Percentiles rank a stretch among this genome's conserved stretches.
These are phyloP conservation scores for Lepilemur septentrionalis DNA, from an alignment of 2,797 vertebrate species.

Conservation along the genomic window DNA sequence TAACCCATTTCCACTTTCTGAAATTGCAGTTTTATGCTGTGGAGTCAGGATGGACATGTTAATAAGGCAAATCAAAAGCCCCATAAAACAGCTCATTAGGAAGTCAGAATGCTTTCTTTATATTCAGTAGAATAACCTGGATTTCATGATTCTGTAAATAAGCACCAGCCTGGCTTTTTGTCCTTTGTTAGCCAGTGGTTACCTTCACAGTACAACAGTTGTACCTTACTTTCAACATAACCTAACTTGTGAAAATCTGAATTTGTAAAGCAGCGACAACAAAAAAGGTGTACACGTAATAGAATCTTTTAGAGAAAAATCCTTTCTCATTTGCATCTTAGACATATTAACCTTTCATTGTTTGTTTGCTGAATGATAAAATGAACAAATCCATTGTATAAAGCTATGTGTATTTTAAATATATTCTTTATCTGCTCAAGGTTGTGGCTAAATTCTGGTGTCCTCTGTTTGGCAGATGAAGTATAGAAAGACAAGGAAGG, in stretches of 20 bases:
- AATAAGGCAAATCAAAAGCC: not conserved
- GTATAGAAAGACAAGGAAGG: conserved; percentile 10
- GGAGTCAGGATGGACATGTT: not conserved
- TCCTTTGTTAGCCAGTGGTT: not conserved
- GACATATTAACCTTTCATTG: not conserved
- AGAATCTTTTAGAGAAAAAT: not conserved
- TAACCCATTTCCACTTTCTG: not conserved
- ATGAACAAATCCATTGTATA: not conserved
- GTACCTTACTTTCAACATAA: not conserved
- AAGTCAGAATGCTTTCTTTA: not conserved
- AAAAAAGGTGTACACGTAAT: not conserved
- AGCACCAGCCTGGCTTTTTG: not conserved
- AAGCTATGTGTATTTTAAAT: not conserved
- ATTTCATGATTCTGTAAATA: not conserved
- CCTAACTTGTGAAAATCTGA: not conserved
- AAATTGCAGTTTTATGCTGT: not conserved
- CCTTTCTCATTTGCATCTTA: not conserved
- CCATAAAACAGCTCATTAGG: not conserved
- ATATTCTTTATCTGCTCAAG: not conserved
- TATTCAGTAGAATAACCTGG: not conserved
- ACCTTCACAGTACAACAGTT: not conserved
- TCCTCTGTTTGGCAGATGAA: not conserved
- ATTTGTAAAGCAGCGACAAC: not conserved
- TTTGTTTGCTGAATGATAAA: not conserved
- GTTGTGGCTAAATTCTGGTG: conserved; percentile 5